Percentiles rank a stretch among this genome's conserved stretches.
These are phyloP conservation scores for Proisotoma minuta DNA, from an alignment of 2,888 invertebrate genomes.

Conservation along the genomic window DNA sequence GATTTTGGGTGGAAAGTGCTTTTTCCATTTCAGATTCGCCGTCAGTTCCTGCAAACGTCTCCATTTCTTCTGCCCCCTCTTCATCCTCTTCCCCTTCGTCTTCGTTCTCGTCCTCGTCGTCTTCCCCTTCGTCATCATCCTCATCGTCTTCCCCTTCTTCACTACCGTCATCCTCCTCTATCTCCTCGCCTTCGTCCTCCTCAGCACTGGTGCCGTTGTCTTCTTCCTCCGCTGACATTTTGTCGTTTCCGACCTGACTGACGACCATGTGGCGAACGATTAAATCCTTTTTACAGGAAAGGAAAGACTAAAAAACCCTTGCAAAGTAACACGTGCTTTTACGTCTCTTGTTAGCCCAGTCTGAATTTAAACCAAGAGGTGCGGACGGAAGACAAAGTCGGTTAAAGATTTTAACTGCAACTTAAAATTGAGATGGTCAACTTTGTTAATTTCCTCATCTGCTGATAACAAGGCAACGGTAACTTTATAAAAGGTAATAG, in stretches of 20 bases:
- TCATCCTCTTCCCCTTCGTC: constrained; percentile 40
- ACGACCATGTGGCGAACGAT: neutral
- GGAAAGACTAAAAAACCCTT: too few relatives aligned
- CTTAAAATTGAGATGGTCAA: too few relatives aligned
- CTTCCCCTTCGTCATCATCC: constrained; percentile 57
- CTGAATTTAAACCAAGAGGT: too few relatives aligned
- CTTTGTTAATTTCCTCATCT: too few relatives aligned
- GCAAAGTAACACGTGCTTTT: too few relatives aligned
- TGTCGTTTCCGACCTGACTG: constrained; percentile 47
- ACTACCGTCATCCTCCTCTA: constrained; percentile 48
- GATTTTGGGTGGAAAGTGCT: constrained; percentile 50
- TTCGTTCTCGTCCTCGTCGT: constrained; percentile 47
- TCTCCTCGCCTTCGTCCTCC: constrained; percentile 52
- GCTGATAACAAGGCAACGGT: too few relatives aligned
- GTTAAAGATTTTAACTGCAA: too few relatives aligned
- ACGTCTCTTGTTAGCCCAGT: neutral
- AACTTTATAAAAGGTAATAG: constrained; percentile 33
- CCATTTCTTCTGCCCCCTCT: constrained; percentile 41
- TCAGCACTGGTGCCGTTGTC: constrained; percentile 49
- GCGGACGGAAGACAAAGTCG: too few relatives aligned
- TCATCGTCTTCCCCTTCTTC: constrained; percentile 59
- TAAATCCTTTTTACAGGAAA: neutral
- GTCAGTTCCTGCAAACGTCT: constrained; percentile 18
- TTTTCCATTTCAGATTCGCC: constrained; percentile 50
- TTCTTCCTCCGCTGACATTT: constrained; percentile 27